Evolutionary conservation across 2,113 vertebrate species (phyloP), one percentile per base, ranked within the genome.

Genomic region (Lophotis ruficrista): DNA sequence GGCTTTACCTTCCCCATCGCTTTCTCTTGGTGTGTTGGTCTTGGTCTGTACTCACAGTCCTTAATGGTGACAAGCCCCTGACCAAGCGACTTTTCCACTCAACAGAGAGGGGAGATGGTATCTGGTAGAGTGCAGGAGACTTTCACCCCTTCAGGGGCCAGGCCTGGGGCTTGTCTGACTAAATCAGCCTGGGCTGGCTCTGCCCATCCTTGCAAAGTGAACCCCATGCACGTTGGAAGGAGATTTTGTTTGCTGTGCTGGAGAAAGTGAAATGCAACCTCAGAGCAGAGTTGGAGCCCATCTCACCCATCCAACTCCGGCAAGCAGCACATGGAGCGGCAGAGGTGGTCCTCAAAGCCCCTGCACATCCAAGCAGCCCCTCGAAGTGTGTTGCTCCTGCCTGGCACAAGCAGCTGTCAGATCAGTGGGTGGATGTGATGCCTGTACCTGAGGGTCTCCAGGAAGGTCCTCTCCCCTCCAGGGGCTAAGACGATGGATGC

Each of bases 381-480:
- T 21, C 0, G 0, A 7, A 14, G 4, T 0, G 1, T 12, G 4
- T 3, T n/a, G 37, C 69, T 66, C 37, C 12, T 9, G 27, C 33
- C 35, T 38, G 0, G 0, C 35, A 3, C 10, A 24, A 47, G 30
- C 24, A 14, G 30, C 20, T 12, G 7, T 4, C 27, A 21, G 47
- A 25, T 20, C 12, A 3, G 50, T 0, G 5, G 25, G 31, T 38
- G 17, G 37, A 28, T 35, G 33, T 3, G 8, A 31, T 31, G 38
- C 6, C 24, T 0, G 0, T 30, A n/a, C 21, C 38, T 20, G 16
- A 43, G 28, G 14, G 17, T 51, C 23, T 86, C 53, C 57, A 45
- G 45, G 24, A 91, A 79, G 10, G 33, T 28, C 4, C 27, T 62
- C 10, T 87, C 19, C 16, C 37, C 24, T 57, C 47, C 23, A 33